A percentile compares a stretch with the other conserved stretches of the same genome.
phyloP scores from a whole-genome alignment of 2,888 invertebrate species.

The Epistrophella euchroma region DNA sequence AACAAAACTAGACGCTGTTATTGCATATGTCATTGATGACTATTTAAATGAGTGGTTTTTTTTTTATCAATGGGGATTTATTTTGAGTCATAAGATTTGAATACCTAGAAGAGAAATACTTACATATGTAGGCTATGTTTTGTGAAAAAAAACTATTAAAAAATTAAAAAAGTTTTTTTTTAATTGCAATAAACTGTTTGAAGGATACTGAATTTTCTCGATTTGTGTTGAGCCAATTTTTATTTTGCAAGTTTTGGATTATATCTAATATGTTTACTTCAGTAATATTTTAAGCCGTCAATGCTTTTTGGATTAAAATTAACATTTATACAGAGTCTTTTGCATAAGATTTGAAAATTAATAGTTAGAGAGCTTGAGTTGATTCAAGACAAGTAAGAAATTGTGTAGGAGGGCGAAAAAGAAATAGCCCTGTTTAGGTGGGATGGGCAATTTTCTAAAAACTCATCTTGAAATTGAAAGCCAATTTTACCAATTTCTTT shows the following conservation, averaged over 20 bases:
- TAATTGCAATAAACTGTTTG: not conserved
- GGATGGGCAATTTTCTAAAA: no score
- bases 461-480: no score
- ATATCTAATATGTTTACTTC: not conserved
- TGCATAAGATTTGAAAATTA: no score
- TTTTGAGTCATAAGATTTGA: constrained; percentile 7
- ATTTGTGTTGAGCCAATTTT: not conserved
- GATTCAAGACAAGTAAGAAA: no score
- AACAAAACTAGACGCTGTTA: constrained; percentile 16
- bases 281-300: no score
- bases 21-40: constrained; percentile 18
- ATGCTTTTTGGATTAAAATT: no score
- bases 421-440: no score
- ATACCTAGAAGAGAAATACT: not conserved
- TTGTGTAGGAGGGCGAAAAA: no score
- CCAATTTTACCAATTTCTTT: no score
- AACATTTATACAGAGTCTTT: no score
- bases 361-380: no score
- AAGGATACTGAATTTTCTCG: not conserved
- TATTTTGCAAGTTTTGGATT: not conserved
- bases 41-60: not conserved
- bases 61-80: constrained; percentile 11
- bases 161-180: not conserved
- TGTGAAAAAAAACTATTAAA: not conserved
- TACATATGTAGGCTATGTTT: not conserved